These are phyloP conservation scores for Verasper variegatus DNA, from an alignment of 2,113 vertebrate species.

Conservation along the genomic window DNA sequence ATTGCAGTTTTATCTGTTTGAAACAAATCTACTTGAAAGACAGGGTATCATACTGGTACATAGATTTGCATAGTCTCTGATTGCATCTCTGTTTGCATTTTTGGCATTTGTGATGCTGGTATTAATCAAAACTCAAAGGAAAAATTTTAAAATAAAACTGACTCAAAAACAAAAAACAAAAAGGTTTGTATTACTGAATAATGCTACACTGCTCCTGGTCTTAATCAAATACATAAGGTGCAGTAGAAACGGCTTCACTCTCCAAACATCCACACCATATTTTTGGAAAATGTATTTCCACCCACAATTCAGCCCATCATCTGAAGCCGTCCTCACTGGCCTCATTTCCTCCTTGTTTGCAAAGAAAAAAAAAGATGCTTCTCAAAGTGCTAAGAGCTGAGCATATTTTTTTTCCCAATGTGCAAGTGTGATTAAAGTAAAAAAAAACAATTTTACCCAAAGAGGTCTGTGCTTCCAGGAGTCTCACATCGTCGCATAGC, in stretches of 20 bases:
- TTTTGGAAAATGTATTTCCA: neutral
- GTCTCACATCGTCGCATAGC: slow-evolving; percentile 63
- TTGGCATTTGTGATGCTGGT: too few species aligned
- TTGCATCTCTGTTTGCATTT: too few species aligned
- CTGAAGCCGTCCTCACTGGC: neutral
- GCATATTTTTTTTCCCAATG: slow-evolving; percentile 58
- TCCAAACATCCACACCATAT: neutral
- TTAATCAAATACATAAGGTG: neutral
- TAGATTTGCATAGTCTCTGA: too few species aligned
- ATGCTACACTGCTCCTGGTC: neutral
- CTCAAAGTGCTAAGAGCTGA: slow-evolving; percentile 39
- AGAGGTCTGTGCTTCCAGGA: slow-evolving; percentile 52
- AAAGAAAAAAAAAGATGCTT: slow-evolving; percentile 19
- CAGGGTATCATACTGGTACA: too few species aligned
- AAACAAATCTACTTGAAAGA: too few species aligned
- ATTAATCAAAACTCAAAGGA: too few species aligned
- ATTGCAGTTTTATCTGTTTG: too few species aligned
- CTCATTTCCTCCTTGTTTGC: slow-evolving; percentile 42
- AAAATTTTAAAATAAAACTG: too few species aligned
- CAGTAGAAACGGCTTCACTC: neutral
- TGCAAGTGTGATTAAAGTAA: slow-evolving; percentile 23
- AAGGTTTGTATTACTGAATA: neutral
- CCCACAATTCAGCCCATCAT: neutral
- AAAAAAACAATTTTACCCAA: slow-evolving; percentile 63
- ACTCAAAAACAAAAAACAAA: too few species aligned